Evolutionary conservation across 1,140 invertebrate species (phyloP).

Genomic region (Formica exsecta): DNA sequence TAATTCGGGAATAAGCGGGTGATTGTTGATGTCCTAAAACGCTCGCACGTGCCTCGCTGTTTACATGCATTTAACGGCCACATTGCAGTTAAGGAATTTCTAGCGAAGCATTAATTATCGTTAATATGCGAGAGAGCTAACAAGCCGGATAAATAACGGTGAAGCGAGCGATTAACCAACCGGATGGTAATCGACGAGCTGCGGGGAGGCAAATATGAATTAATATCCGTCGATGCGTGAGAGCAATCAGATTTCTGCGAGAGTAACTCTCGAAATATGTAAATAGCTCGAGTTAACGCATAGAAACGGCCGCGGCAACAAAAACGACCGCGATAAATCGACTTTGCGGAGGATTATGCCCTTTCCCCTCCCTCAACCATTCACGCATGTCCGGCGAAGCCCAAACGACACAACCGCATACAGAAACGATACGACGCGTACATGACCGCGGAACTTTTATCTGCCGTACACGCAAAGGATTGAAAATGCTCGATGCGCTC

Average conservation of each 20-base stretch:
- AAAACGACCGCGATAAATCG: conserved; percentile 35
- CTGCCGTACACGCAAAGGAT: conserved; percentile 48
- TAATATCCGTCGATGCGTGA: conserved; percentile 43
- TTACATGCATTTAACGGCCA: neutral
- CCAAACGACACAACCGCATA: conserved; percentile 14
- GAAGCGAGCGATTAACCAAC: conserved; percentile 13
- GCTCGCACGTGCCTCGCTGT: neutral
- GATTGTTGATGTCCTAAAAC: conserved; percentile 20
- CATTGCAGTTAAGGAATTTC: conserved; percentile 17
- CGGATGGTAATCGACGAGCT: conserved; percentile 14
- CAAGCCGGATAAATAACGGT: conserved; percentile 25
- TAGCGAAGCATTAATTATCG: neutral
- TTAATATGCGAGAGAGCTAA: neutral
- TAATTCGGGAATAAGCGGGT: neutral
- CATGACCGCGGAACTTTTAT: conserved; percentile 52
- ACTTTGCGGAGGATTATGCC: conserved; percentile 45
- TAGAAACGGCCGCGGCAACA: conserved; percentile 1
- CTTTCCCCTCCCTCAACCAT: neutral
- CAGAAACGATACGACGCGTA: conserved; percentile 35
- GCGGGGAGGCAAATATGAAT: conserved; percentile 15
- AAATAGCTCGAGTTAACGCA: conserved; percentile 14
- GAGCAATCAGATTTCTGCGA: conserved; percentile 53
- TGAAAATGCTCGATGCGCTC: conserved; percentile 55
- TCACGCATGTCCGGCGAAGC: neutral
- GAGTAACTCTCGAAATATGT: conserved; percentile 52